These are phyloP conservation scores for Alcis repandata DNA, from an alignment of 2,888 invertebrate species.

Conservation along the genomic window DNA sequence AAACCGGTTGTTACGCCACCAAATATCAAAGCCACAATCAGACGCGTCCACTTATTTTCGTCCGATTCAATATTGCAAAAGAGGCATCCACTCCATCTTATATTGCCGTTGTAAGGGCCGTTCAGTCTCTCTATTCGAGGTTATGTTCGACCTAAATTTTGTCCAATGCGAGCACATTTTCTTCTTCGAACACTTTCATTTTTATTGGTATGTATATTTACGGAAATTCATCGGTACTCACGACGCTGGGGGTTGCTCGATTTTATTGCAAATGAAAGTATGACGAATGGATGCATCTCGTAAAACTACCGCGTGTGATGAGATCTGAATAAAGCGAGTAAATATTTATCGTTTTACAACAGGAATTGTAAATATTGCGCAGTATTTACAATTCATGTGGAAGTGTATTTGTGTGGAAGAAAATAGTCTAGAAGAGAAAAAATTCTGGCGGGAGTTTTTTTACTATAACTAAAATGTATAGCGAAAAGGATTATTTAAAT, in stretches of 20 bases:
- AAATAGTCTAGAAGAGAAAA: background rate
- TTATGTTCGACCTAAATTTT: constrained; percentile 78
- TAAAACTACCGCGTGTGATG: constrained; percentile 51
- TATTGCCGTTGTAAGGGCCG: constrained; percentile 72
- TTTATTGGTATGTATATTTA: constrained; percentile 78
- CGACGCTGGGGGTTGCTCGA: constrained; percentile 52
- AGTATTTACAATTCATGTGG: too few relatives aligned
- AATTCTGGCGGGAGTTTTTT: too few relatives aligned
- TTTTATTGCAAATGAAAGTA: constrained; percentile 69
- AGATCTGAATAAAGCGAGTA: constrained; percentile 26
- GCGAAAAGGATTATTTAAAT: too few relatives aligned
- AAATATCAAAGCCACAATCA: constrained; percentile 37
- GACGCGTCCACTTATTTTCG: constrained; percentile 43
- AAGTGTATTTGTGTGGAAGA: too few relatives aligned
- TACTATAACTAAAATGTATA: too few relatives aligned
- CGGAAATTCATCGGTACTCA: constrained; percentile 64
- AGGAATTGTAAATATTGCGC: constrained; percentile 22
- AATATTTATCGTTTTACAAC: constrained; percentile 41
- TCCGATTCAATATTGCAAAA: constrained; percentile 67
- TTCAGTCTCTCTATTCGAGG: constrained; percentile 73
- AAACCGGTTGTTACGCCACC: constrained; percentile 4
- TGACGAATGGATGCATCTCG: constrained; percentile 60
- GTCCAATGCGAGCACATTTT: constrained; percentile 78
- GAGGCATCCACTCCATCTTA: constrained; percentile 67
- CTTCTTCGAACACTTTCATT: constrained; percentile 71